Conservation (phyloP, 2,797 vertebrate species). For the Rousettus madagascariensis region DNA sequence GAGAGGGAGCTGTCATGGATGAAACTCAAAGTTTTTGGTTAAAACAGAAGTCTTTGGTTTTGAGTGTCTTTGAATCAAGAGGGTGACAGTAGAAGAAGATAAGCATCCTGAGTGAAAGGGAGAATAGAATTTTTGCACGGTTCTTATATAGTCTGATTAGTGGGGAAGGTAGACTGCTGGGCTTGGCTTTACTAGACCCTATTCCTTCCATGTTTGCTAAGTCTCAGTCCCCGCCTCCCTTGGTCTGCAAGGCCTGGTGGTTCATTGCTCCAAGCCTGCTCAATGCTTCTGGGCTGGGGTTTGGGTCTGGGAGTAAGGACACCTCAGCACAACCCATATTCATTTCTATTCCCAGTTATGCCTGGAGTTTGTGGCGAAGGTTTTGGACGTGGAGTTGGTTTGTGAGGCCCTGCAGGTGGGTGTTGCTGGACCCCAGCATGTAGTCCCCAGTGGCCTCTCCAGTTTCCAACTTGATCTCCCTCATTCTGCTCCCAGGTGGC, state of each 20-base stretch:
- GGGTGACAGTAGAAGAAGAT: background rate
- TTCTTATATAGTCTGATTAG: background rate
- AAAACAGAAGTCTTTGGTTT: background rate
- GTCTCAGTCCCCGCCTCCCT: background rate
- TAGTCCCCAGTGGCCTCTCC: background rate
- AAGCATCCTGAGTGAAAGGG: background rate
- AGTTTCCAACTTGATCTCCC: constrained; percentile 3
- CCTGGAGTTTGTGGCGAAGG: constrained; percentile 76
- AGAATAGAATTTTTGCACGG: background rate
- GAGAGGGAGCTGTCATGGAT: background rate
- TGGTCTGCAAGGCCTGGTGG: background rate
- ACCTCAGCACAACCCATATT: background rate
- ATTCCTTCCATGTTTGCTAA: background rate
- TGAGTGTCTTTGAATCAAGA: background rate
- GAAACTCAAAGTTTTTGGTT: constrained; percentile 47
- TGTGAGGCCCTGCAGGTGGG: constrained; percentile 83
- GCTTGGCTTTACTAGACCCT: background rate
- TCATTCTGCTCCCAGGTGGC: constrained; percentile 80
- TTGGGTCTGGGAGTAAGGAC: background rate
- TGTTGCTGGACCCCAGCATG: background rate
- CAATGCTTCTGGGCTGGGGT: background rate
- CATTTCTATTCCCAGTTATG: constrained; percentile 76
- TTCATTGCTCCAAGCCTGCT: background rate
- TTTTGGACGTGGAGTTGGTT: constrained; percentile 80
- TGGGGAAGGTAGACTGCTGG: background rate